Conservation (phyloP, 2,797 vertebrate genomes). For the Saxicola maurus region DNA sequence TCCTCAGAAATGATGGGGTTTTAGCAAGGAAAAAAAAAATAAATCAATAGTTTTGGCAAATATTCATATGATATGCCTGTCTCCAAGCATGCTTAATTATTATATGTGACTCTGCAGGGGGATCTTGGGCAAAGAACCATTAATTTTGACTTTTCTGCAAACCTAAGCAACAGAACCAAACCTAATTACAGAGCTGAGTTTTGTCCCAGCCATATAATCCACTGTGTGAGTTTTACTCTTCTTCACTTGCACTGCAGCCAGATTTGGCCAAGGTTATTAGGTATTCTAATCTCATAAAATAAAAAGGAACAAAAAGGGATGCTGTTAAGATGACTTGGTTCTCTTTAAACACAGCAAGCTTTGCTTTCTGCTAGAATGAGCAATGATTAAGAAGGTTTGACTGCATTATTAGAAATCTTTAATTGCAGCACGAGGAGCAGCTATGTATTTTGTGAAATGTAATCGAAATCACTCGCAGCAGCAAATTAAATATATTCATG, state of each 20-base stretch:
- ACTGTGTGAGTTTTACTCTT: background rate
- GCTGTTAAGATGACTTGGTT: slow-evolving; percentile 35
- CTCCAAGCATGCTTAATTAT: background rate
- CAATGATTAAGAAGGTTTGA: slow-evolving; percentile 54
- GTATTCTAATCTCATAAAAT: slow-evolving; percentile 34
- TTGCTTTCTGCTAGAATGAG: slow-evolving; percentile 61
- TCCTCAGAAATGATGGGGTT: background rate
- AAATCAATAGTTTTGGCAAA: background rate
- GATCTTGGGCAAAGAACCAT: background rate
- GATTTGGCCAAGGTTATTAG: slow-evolving; percentile 17
- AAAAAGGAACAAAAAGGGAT: slow-evolving; percentile 14
- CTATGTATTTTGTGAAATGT: slow-evolving; percentile 48
- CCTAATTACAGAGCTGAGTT: slow-evolving; percentile 10
- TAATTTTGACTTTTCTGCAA: slow-evolving; percentile 17
- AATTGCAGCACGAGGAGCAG: slow-evolving; percentile 51
- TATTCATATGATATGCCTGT: background rate
- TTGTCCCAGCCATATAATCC: background rate
- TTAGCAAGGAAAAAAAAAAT: background rate
- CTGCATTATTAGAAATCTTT: slow-evolving; percentile 62
- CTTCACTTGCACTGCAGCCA: background rate
- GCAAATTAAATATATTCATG: slow-evolving; percentile 63
- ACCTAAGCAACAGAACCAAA: slow-evolving; percentile 27
- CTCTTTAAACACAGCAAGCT: slow-evolving; percentile 57
- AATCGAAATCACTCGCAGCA: slow-evolving; percentile 39
- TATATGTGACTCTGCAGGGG: background rate